phyloP scores from a whole-genome alignment of 2,113 vertebrate species.

The Narcine bancroftii region DNA sequence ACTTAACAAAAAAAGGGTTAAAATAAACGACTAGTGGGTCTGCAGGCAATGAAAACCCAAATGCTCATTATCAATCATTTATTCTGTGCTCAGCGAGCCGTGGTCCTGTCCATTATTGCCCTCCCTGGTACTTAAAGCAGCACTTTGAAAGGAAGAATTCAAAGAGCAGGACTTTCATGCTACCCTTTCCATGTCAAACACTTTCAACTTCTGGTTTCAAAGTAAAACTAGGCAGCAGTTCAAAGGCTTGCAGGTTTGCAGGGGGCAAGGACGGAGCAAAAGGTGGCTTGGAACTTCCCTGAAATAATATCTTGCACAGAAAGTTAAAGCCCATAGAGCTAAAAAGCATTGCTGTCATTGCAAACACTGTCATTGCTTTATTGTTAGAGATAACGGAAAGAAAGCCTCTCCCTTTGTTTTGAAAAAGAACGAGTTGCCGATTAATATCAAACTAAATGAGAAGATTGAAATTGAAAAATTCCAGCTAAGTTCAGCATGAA shows the following conservation, averaged over 20 bases:
- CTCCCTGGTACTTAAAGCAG: conserved; percentile 54
- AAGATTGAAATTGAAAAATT: conserved; percentile 42
- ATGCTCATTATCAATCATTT: conserved; percentile 50
- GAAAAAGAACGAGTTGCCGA: background rate
- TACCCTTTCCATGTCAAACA: conserved; percentile 69
- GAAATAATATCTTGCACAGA: conserved; percentile 55
- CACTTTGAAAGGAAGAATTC: conserved; percentile 72
- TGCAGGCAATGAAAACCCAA: conserved; percentile 45
- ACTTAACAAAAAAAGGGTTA: background rate
- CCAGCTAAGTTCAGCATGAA: conserved; percentile 74
- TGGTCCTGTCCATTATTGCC: conserved; percentile 59
- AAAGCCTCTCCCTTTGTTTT: background rate
- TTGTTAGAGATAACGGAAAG: background rate
- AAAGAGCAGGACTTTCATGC: conserved; percentile 81
- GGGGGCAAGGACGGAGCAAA: conserved; percentile 65
- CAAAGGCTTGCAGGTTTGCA: conserved; percentile 68
- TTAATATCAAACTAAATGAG: conserved; percentile 8
- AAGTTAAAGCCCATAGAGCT: conserved; percentile 56
- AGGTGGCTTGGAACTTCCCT: conserved; percentile 58
- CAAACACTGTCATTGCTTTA: conserved; percentile 39
- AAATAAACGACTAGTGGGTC: background rate
- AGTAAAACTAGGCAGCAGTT: conserved; percentile 71
- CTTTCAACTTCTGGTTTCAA: conserved; percentile 87
- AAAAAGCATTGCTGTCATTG: conserved; percentile 46
- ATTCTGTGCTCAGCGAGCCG: conserved; percentile 48